phyloP scores from a whole-genome alignment of 2,113 vertebrate species.

The Galeopterus variegatus region DNA sequence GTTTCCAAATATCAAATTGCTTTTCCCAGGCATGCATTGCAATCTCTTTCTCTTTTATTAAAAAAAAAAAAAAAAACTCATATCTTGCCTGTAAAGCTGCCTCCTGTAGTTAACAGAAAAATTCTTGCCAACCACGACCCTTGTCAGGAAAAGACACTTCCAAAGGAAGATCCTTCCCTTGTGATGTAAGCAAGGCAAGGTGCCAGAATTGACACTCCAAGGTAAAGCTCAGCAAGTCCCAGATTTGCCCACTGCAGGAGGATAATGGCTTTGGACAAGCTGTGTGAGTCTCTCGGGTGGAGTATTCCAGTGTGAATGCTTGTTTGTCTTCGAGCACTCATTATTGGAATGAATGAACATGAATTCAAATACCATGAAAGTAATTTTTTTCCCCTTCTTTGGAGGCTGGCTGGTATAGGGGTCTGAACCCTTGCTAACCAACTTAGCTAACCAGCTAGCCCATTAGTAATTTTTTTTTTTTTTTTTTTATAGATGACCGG shows the following conservation, averaged over 20 bases:
- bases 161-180: not conserved
- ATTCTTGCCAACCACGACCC: constrained; percentile 48
- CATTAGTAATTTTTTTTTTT: too few relatives aligned
- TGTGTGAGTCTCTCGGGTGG: not conserved
- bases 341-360: constrained; percentile 16
- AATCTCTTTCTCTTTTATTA: not conserved
- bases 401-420: too few relatives aligned
- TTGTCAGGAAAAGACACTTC: constrained; percentile 42
- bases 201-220: not conserved
- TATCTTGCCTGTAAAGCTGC: not conserved
- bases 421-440: too few relatives aligned
- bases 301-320: not conserved
- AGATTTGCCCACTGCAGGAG: not conserved
- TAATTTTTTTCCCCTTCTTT: not conserved
- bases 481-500: too few relatives aligned
- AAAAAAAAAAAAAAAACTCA: not conserved
- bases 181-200: not conserved
- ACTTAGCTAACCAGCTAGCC: too few relatives aligned
- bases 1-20: constrained; percentile 44
- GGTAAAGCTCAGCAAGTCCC: not conserved
- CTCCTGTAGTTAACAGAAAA: constrained; percentile 21
- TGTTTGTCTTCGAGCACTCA: not conserved
- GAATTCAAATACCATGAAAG: constrained; percentile 19
- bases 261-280: not conserved
- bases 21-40: constrained; percentile 26